phyloP scores from a whole-genome alignment of 2,113 vertebrate species.

The Pao palembangensis region DNA sequence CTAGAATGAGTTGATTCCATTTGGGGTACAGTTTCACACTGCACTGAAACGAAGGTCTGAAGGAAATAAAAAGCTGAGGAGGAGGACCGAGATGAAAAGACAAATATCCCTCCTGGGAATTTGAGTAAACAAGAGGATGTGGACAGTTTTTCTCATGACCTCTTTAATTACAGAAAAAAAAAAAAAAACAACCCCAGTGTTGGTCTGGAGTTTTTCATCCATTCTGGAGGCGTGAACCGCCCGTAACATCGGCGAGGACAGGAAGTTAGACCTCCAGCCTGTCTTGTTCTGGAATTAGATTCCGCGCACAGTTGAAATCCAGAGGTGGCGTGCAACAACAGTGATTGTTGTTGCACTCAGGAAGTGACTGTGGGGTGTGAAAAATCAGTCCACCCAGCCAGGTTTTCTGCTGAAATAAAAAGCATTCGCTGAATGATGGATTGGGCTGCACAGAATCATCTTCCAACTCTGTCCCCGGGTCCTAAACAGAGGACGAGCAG shows the following conservation, averaged over 20 bases:
- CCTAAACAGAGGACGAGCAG: no score
- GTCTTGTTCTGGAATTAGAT: no score
- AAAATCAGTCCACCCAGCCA: no score
- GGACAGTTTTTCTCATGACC: slow-evolving; percentile 64
- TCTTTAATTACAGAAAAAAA: slow-evolving; percentile 20
- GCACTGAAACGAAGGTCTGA: no score
- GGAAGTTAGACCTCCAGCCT: neutral
- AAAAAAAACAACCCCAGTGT: neutral
- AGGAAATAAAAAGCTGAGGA: neutral
- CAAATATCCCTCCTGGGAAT: slow-evolving; percentile 53
- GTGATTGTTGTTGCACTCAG: no score
- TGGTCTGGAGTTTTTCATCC: slow-evolving; percentile 37
- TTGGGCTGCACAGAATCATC: no score
- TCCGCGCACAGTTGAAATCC: no score
- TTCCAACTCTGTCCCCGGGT: no score
- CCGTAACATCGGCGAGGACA: slow-evolving; percentile 20
- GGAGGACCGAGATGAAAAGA: slow-evolving; percentile 33
- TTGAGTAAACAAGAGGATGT: slow-evolving; percentile 57
- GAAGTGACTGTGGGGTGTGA: no score
- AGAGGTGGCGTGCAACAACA: no score
- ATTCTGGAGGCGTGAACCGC: slow-evolving; percentile 24
- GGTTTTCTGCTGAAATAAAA: no score
- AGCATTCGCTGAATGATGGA: no score
- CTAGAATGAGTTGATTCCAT: slow-evolving; percentile 47
- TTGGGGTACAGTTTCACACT: slow-evolving; percentile 14